Conservation (phyloP, 2,113 vertebrate species). For the Rousettus leschenaultii region DNA sequence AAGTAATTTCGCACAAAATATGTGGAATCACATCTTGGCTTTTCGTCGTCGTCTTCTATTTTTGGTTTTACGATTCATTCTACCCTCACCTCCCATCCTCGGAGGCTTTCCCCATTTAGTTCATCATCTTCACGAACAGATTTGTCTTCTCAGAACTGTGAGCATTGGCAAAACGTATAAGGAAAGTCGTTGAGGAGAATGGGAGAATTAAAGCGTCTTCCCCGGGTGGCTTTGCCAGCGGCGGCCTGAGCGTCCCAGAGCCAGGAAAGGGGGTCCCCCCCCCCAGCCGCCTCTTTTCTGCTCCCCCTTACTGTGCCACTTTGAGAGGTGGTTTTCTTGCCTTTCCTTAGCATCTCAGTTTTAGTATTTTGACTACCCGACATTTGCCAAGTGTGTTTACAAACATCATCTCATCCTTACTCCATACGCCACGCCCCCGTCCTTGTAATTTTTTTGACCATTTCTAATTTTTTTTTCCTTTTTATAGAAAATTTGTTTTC, state of each 20-base stretch:
- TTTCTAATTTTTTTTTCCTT: not conserved
- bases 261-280: not conserved
- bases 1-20: conserved; percentile 52
- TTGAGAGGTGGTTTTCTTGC: not conserved
- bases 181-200: not conserved
- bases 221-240: not conserved
- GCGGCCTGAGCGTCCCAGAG: not conserved
- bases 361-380: not conserved
- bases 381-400: not conserved
- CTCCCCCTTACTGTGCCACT: not conserved
- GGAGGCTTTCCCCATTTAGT: conserved; percentile 24
- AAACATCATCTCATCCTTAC: not conserved
- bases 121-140: conserved; percentile 32
- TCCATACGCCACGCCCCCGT: rapidly evolving
- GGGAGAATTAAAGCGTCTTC: not conserved
- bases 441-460: not conserved
- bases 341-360: not conserved
- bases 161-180: not conserved
- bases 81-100: not conserved
- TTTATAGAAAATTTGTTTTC: not conserved
- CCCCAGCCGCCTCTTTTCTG: rapidly evolving
- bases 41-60: not conserved
- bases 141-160: conserved; percentile 3
- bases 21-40: not conserved
- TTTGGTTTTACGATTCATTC: conserved; percentile 9